Evolutionary conservation across 2,888 invertebrate species (phyloP).

Genomic region (Tipula helvola): DNA sequence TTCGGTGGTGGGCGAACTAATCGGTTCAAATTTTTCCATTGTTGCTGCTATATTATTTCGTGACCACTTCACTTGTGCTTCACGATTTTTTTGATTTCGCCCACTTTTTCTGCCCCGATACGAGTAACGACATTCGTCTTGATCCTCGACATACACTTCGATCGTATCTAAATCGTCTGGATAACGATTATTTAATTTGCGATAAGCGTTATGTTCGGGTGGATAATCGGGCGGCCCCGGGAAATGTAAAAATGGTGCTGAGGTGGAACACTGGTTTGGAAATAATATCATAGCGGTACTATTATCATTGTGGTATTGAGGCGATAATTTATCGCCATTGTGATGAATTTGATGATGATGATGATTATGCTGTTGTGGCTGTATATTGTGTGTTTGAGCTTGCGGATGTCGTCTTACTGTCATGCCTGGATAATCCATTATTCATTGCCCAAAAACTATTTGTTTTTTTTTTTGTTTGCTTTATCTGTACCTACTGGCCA

Average conservation of each 20-base stretch:
- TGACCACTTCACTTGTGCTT: constrained; percentile 37
- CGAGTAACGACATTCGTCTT: constrained; percentile 6
- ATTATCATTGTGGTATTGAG: not conserved
- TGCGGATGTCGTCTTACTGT: constrained; percentile 1
- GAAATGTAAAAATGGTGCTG: constrained; percentile 51
- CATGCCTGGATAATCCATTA: constrained; percentile 5
- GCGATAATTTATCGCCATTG: not conserved
- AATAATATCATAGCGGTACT: constrained; percentile 5
- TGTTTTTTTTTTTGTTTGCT: not conserved
- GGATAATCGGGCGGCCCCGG: constrained; percentile 64
- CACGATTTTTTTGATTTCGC: not conserved
- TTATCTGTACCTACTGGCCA: not conserved
- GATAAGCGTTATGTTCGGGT: constrained; percentile 34
- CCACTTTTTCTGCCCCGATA: constrained; percentile 8
- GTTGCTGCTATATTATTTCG: constrained; percentile 51
- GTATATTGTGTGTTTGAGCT: not conserved
- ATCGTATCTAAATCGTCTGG: constrained; percentile 34
- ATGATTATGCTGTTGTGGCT: not conserved
- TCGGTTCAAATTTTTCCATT: constrained; percentile 51
- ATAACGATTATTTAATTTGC: constrained; percentile 23
- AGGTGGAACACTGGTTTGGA: constrained; percentile 17
- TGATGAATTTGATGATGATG: constrained; percentile 4
- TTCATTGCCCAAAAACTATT: not conserved
- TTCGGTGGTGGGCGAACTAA: constrained; percentile 11
- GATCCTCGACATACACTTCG: constrained; percentile 28